phyloP scores from a whole-genome alignment of 1,140 invertebrate genomes.

The Gryllus bimaculatus region DNA sequence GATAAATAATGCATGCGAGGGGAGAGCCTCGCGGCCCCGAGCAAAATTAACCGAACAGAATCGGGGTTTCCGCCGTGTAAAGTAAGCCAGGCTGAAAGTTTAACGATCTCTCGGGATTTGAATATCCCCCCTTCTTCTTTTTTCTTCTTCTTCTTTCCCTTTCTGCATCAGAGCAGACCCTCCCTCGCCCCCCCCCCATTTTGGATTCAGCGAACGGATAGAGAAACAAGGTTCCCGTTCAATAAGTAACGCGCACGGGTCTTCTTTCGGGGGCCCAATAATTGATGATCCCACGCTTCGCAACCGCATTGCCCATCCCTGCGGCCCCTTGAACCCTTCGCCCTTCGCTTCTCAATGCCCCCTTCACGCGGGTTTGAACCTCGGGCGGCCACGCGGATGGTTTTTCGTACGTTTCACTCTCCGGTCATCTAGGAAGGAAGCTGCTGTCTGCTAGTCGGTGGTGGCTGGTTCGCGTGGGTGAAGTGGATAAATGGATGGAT shows the following conservation, averaged over 20 bases:
- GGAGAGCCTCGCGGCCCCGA: neutral
- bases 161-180: neutral
- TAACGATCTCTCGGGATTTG: neutral
- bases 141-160: neutral
- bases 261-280: neutral
- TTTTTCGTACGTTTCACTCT: too few species aligned
- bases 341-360: too few species aligned
- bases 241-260: neutral
- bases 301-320: neutral
- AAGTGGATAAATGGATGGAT: too few species aligned
- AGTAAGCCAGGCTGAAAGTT: neutral
- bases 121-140: neutral
- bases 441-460: too few species aligned
- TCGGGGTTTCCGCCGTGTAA: neutral
- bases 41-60: constrained; percentile 4
- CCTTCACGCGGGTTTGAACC: too few species aligned
- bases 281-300: neutral
- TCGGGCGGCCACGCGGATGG: too few species aligned
- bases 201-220: neutral
- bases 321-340: too few species aligned
- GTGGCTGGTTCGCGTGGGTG: too few species aligned
- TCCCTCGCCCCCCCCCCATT: neutral
- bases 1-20: neutral
- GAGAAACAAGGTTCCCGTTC: neutral
- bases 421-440: too few species aligned